Base-by-base conservation (phyloP, 2,113 vertebrate species). In the Prunella fulvescens region DNA sequence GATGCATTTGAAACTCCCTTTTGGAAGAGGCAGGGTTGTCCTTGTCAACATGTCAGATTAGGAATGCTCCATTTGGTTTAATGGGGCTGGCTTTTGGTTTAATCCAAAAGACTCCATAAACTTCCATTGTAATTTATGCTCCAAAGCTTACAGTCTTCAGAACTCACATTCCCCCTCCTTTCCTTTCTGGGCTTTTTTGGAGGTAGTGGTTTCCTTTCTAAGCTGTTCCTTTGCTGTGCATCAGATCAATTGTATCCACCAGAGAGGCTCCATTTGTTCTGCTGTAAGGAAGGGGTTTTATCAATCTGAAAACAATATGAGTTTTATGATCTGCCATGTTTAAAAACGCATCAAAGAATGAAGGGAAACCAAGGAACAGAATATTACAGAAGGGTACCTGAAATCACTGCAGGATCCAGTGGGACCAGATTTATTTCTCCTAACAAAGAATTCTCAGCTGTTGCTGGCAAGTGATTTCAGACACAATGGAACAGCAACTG, bases 11-110 rank as follows among this genome's bases (percentile, higher is more conserved):
- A 95, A 96, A 90, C 73, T 96, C 88, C 61, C 80, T 74, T 92
- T 65, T 94, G 92, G 90, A 96, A 90, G 39, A 93, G 76, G 88
- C 94, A 92, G 82, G 76, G 56, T 5, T 94, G 93, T 90, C 90
- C 95, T 70, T 96, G 95, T 96, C 93, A 95, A 95, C 94, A 96
- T 96, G 80, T 97, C 86, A 93, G 89, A 88, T 96, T 95, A 96
- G 93, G 93, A 96, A 96, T 90, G 96, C 94, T 95, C 88, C 72
- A 85, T 93, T 96, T 88, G 92, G 69, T 96, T 96, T 96, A 93
- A 92, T 56, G 57, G 90, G 74, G 37, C 69, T 93, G 83, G 60
- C 83, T 86, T 89, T 84, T 84, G 69, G 70, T 67, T 74, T 86
- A 66, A 92, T 90, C 90, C 82, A 74, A 86, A 81, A 79, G 79